A percentile compares a stretch with the other conserved stretches of the same genome.
Evolutionary conservation across 2,888 invertebrate genomes (phyloP).

Genomic region (Drosophila ezoana): DNA sequence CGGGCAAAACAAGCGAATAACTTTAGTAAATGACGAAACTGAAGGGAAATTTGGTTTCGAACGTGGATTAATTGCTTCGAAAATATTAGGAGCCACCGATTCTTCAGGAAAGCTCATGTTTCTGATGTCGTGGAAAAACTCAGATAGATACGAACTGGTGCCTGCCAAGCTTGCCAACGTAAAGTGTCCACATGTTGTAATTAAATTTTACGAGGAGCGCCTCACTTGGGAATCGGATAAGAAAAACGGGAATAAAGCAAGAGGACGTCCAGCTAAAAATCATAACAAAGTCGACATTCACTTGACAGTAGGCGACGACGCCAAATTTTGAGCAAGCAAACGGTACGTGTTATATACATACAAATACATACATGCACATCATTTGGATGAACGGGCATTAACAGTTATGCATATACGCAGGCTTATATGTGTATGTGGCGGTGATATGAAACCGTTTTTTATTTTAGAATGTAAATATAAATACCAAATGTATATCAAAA

Average conservation of each 20-base stretch:
- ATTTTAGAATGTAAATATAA: too few relatives aligned
- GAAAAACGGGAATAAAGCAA: not conserved
- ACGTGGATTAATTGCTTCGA: conserved; percentile 92
- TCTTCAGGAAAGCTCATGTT: conserved; percentile 96
- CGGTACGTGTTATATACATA: conserved; percentile 9
- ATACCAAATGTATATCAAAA: not conserved
- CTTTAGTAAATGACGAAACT: too few relatives aligned
- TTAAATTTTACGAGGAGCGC: conserved; percentile 95
- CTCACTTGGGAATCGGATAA: conserved; percentile 92
- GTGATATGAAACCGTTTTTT: too few relatives aligned
- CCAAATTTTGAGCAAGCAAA: not conserved
- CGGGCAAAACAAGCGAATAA: conserved; percentile 29
- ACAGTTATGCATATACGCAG: not conserved
- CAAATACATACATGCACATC: too few relatives aligned
- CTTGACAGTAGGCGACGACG: not conserved
- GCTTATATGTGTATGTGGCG: not conserved
- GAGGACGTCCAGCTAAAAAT: not conserved
- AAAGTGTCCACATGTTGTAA: conserved; percentile 94
- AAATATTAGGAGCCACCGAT: conserved; percentile 95
- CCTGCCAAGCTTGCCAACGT: conserved; percentile 93
- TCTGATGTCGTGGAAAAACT: conserved; percentile 96
- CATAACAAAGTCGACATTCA: not conserved
- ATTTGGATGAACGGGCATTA: not conserved
- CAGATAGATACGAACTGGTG: conserved; percentile 94
- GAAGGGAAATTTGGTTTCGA: conserved; percentile 88